Evolutionary conservation across 2,113 vertebrate species (phyloP).

Genomic region (Pomatostomus ruficeps): DNA sequence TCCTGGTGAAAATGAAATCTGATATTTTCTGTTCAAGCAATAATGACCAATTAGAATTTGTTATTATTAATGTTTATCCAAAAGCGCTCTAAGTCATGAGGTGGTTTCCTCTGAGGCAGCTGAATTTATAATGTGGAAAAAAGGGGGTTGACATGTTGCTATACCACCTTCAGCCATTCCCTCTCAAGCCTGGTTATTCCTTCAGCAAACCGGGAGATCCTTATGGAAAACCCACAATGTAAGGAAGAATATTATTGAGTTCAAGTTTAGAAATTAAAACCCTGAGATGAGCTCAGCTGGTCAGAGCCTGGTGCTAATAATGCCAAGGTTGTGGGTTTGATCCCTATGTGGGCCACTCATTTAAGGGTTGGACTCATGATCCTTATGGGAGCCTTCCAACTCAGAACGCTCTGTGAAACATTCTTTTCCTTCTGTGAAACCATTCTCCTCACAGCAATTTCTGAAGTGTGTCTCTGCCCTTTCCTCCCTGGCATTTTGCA

Average conservation of each 20-base stretch:
- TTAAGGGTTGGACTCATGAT: not conserved
- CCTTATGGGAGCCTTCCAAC: no score
- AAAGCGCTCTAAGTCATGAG: not conserved
- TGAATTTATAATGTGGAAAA: slow-evolving; percentile 38
- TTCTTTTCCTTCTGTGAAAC: not conserved
- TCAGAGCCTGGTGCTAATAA: not conserved
- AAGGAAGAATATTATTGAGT: not conserved
- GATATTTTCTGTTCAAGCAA: slow-evolving; percentile 32
- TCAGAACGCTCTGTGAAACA: not conserved
- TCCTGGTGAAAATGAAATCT: slow-evolving; percentile 49
- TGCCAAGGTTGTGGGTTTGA: no score
- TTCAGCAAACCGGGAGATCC: not conserved
- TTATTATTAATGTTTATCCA: slow-evolving; percentile 43
- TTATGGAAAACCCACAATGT: not conserved
- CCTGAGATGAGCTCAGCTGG: not conserved
- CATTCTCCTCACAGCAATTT: not conserved
- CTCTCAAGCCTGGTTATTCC: not conserved
- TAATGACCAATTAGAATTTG: slow-evolving; percentile 33
- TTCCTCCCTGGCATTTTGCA: not conserved
- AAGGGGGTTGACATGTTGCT: not conserved
- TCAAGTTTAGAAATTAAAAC: not conserved
- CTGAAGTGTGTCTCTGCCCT: not conserved
- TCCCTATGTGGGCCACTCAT: not conserved
- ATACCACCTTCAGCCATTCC: not conserved
- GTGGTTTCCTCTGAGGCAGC: slow-evolving; percentile 20